phyloP scores from a whole-genome alignment of 2,797 vertebrate genomes.

The Microctenopoma stevenorrisi region DNA sequence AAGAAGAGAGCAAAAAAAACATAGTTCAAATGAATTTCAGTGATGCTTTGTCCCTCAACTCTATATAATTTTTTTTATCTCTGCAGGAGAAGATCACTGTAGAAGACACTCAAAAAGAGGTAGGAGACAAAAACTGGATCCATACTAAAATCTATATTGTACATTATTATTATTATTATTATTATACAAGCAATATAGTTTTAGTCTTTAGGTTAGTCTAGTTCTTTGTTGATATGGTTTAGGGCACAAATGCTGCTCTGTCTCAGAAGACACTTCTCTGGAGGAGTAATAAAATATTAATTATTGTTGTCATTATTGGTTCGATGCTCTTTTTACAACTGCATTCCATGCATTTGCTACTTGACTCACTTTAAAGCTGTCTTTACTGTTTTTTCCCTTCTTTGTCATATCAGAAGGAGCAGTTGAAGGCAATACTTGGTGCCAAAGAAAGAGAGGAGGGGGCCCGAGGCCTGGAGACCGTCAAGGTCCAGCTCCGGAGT shows the following conservation, averaged over 20 bases:
- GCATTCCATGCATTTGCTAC: background rate
- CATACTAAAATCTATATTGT: too few species aligned
- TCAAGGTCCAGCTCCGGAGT: slow-evolving; percentile 91
- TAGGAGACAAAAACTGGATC: slow-evolving; percentile 44
- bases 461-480: slow-evolving; percentile 86
- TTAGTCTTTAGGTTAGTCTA: too few species aligned
- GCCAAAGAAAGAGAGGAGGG: slow-evolving; percentile 92
- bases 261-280: too few species aligned
- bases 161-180: background rate
- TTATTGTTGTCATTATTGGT: too few species aligned
- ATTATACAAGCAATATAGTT: too few species aligned
- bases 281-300: too few species aligned
- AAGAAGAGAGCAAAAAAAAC: background rate
- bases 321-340: too few species aligned
- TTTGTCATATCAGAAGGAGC: slow-evolving; percentile 86
- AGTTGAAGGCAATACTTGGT: slow-evolving; percentile 86
- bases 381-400: slow-evolving; percentile 12
- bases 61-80: slow-evolving; percentile 16
- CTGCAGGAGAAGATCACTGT: slow-evolving; percentile 78
- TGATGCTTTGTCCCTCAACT: background rate
- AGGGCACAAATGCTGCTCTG: too few species aligned
- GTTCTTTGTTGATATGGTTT: too few species aligned
- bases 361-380: background rate
- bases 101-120: slow-evolving; percentile 83
- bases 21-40: background rate